Base-by-base conservation (phyloP, 2,113 vertebrate genomes). In the Anolis carolinensis region DNA sequence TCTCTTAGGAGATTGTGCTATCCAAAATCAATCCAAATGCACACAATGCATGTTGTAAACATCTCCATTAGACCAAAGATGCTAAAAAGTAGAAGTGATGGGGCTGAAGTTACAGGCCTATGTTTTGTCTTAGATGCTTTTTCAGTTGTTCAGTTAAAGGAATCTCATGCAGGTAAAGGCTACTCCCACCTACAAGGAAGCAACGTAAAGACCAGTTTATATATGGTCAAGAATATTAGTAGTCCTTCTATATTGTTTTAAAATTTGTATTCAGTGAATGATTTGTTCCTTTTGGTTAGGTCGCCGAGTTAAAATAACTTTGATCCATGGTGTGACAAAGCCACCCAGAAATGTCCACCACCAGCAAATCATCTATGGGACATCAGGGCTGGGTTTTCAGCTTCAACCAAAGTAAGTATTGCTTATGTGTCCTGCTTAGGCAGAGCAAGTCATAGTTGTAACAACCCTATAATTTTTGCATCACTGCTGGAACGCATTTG, bases 281-380 rank as follows among this genome's bases (percentile, higher is more conserved):
- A 2, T 80, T 7, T 86, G 32, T 89, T 8, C 82, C 84, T 89
- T 0, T 65, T 25, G 55, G 7, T 89, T 91, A 98, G 98, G 97
- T 39, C 95, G 97, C 62, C 97, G 97, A 95, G 96, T 96, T 90
- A 98, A 98, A 95, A 95, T 98, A 96, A 96, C 97, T 62, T 98
- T 97, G 79, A 83, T 98, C 87, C 95, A 96, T 48, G 92, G 94
- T 71, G 95, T 94, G 92, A 97, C 96, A 90, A 98, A 97, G 93
- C 97, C 97, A 81, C 96, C 96, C 25, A 96, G 96, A 90, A 91
- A 93, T 36, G 85, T 97, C 84, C 94, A 95, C 68, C 95, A 95
- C 77, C 82, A 68, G 90, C 96, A 98, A 89, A 96, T 96, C 92
- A 95, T 96, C 74, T 92, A 96, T 44, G 95, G 96, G 44, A 97